Evolutionary conservation across 2,888 invertebrate species (phyloP), one percentile per base, ranked within the genome.

Genomic region (Spodoptera littoralis): DNA sequence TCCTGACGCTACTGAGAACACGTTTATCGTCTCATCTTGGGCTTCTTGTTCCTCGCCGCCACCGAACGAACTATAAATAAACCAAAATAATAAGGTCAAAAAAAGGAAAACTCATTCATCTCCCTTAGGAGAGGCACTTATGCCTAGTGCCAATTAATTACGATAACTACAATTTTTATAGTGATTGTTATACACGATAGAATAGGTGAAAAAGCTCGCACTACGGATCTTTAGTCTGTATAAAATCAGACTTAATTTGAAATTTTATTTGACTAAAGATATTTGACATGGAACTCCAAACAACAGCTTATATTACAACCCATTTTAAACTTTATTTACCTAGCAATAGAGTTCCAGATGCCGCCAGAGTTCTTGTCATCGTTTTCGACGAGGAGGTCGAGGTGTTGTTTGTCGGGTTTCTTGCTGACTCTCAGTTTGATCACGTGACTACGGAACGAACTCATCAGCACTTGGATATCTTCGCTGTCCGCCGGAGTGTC

Each of bases 1-100:
- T 4, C 99, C 99, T 0, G 99, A 99, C 0, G 99, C 99, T 11
- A 99, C 95, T 0, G 99, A 99, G 93, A 99, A 99, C 69, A 99
- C 99, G 92, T 99, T 99, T 62, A 99, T 96, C 30, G 97, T 97
- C 79, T 98, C 97, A 54, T 97, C 96, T 48, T 95, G 93, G 3
- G 96, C 92, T 45, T 97, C 97, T 41, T 95, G 95, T n/a, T 95
- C 92, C 3, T 94, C 93, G 46, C 93, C 94, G 41, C 95, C 94
- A 44, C 94, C 91, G 84, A 96, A 96, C 0, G 96, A 96, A 86
- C 96, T 96, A 76, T 41, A 51, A 44, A 65, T 44, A 64, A 54
- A 73, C 54, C 9, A 36, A 36, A 9, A 8, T 8, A 9, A 6
- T 2, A 8, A 30, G 4, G 6, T 2, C 18, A 18, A 18, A 18